These are phyloP conservation scores for Poecilobothrus nobilitatus DNA, from an alignment of 2,888 invertebrate genomes.

Conservation along the genomic window DNA sequence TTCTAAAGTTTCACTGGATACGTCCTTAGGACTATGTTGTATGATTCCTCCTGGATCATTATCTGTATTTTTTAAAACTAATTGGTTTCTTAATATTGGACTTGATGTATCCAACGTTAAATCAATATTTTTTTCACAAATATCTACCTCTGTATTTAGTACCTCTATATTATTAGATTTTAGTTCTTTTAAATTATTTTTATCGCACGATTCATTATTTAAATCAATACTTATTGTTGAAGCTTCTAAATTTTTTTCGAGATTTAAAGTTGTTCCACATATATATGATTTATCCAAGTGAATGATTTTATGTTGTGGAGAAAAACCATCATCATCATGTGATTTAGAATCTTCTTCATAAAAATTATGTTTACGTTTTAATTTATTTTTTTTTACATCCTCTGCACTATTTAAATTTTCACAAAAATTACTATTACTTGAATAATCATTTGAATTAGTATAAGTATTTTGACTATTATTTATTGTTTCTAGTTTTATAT, in stretches of 20 bases:
- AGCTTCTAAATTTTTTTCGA: no score
- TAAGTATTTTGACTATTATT: not conserved
- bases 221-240: no score
- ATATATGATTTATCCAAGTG: not conserved
- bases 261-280: not conserved
- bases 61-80: not conserved
- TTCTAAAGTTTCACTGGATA: not conserved
- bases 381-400: not conserved
- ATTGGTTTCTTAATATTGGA: not conserved
- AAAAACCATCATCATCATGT: not conserved
- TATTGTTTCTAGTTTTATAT: not conserved
- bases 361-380: not conserved
- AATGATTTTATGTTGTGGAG: not conserved
- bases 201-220: no score
- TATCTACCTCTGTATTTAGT: no score
- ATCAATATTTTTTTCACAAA: no score
- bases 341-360: not conserved
- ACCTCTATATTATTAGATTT: no score
- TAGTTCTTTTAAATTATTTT: no score
- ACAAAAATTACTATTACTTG: not conserved
- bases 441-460: not conserved
- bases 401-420: not conserved
- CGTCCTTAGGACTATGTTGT: not conserved
- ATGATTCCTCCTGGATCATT: not conserved
- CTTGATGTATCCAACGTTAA: not conserved